Base-by-base conservation (phyloP, 2,113 vertebrate genomes). In the Tupaia chinensis region DNA sequence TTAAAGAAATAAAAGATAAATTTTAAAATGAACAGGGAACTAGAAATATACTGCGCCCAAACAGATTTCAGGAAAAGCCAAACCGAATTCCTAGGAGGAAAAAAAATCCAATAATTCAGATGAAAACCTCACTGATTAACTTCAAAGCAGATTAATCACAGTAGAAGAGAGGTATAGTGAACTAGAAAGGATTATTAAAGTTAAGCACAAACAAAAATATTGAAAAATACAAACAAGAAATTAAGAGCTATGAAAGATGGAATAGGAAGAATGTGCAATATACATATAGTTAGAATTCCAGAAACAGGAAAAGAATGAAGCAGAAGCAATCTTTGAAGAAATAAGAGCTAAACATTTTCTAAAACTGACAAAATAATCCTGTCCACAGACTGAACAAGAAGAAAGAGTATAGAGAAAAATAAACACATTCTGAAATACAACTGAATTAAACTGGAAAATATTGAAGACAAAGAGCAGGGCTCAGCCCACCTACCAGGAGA, bases 301-400 rank as follows among this genome's bases (percentile, higher is more conserved):
- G 32, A 68, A 95, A 85, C 6, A 77, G 32, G 15, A 68, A n/a
- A 54, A 69, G 4, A 92, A 25, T 60, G 27, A 88, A 19, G 63
- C 27, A 95, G 53, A 87, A 78, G 56, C 19, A 90, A 76, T 83
- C 20, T 83, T 69, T 94, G 77, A 88, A 94, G 32, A 94, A 95
- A 81, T 69, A 73, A 77, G 9, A 86, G 17, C 20, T 66, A 65
- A 89, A 58, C 2, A 69, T 72, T 76, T 91, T 77, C 86, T 66
- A 54, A 89, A 84, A 72, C 13, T 63, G 83, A 76, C 29, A 58
- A 82, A 29, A 54, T 78, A 34, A 16, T 84, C 60, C 79, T 44
- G 22, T 44, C n/a, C 7, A 44, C 20, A 56, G 17, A 81, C 77
- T 77, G 70, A 54, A 86, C 60, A 88, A 60, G 14, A 70, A 93